Percentiles rank a stretch among this genome's conserved stretches.
Evolutionary conservation across 35 echinoderm and acorn worm genomes (phyloP).

Genomic region (Holothuria glaberrima): DNA sequence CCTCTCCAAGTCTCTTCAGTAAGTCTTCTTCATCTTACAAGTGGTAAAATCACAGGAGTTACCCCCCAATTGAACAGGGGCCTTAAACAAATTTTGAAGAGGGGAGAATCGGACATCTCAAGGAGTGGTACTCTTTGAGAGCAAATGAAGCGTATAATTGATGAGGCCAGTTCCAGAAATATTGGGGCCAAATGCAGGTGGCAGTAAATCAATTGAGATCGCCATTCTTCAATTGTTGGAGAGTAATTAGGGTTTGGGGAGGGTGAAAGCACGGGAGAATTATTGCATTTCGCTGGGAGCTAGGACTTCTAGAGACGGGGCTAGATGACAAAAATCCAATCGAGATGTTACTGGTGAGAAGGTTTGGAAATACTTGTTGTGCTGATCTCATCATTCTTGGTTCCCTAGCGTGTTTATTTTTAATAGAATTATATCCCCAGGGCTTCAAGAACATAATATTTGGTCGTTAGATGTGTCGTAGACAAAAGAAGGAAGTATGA

Average conservation of each 20-base stretch:
- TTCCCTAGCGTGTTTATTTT: constrained; percentile 22
- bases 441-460: constrained; percentile 47
- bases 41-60: too few species aligned
- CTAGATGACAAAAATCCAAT: not conserved
- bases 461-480: not conserved
- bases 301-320: not conserved
- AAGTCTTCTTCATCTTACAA: too few species aligned
- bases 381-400: constrained; percentile 21
- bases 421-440: constrained; percentile 41
- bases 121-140: not conserved
- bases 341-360: not conserved
- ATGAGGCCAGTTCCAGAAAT: constrained; percentile 31
- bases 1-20: too few species aligned
- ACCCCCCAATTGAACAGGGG: too few species aligned
- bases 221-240: constrained; percentile 16
- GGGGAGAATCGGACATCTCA: too few species aligned
- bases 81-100: too few species aligned
- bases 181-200: not conserved
- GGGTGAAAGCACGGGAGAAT: not conserved
- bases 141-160: constrained; percentile 37
- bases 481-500: not conserved
- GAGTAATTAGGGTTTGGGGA: constrained; percentile 19
- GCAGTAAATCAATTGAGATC: constrained; percentile 34
- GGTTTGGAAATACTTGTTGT: not conserved
- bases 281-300: constrained; percentile 32